phyloP scores from a whole-genome alignment of 2,888 invertebrate species.

The Stenodera caucasica region DNA sequence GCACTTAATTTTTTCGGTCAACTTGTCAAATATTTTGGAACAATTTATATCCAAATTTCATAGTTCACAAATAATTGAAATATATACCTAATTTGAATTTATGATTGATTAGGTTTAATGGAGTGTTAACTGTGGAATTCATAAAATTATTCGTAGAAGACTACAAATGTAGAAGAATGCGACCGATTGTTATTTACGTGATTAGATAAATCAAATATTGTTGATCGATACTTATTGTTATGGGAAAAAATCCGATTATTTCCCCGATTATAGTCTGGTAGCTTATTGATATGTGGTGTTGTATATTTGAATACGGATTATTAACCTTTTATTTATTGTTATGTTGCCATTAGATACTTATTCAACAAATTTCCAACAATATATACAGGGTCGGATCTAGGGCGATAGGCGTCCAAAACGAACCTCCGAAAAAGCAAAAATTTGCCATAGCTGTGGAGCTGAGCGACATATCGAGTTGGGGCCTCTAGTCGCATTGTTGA shows the following conservation, averaged over 20 bases:
- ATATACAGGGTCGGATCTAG: too few species aligned
- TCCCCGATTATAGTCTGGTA: not conserved
- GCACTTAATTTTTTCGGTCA: too few species aligned
- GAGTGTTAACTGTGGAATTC: not conserved
- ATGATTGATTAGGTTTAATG: not conserved
- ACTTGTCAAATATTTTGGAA: too few species aligned
- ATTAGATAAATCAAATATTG: constrained; percentile 1
- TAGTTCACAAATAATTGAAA: too few species aligned
- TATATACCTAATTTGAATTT: not conserved
- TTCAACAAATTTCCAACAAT: not conserved
- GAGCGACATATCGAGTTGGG: too few species aligned
- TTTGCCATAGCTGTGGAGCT: too few species aligned
- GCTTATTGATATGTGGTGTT: not conserved
- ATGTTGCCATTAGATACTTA: not conserved
- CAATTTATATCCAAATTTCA: too few species aligned
- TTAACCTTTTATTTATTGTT: constrained; percentile 4
- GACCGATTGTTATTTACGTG: not conserved
- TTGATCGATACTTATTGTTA: not conserved
- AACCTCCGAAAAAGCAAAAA: too few species aligned
- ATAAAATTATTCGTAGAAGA: not conserved
- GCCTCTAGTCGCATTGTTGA: too few species aligned
- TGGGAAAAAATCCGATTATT: not conserved
- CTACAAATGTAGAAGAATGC: not conserved
- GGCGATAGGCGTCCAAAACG: too few species aligned
- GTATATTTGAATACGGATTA: not conserved